These are phyloP conservation scores for Cephus rjabovi DNA, from an alignment of 2,888 invertebrate species.

Conservation along the genomic window DNA sequence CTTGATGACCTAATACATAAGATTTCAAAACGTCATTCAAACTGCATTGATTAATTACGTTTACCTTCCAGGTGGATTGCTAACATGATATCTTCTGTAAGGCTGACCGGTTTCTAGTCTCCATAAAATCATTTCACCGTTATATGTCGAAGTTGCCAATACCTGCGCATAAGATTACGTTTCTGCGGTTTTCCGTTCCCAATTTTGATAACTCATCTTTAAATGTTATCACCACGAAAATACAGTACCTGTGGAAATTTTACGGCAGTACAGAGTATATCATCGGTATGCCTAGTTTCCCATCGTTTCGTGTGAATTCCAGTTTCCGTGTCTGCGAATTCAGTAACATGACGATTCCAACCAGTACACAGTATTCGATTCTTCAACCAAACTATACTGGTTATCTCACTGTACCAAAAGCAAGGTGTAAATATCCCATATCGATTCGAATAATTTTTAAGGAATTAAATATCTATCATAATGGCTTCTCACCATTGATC, in stretches of 20 bases:
- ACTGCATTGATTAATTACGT: neutral
- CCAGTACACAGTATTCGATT: conserved; percentile 80
- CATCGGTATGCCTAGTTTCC: conserved; percentile 79
- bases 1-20: too few species aligned
- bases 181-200: neutral
- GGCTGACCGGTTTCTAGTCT: conserved; percentile 84
- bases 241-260: conserved; percentile 67
- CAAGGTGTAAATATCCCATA: neutral
- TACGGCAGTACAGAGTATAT: conserved; percentile 78
- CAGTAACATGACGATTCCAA: conserved; percentile 81
- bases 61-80: conserved; percentile 61
- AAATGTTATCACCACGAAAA: neutral
- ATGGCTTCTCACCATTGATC: conserved; percentile 72
- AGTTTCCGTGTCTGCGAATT: conserved; percentile 73
- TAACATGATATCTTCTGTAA: conserved; percentile 66
- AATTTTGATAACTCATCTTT: neutral
- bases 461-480: conserved; percentile 46
- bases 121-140: conserved; percentile 86
- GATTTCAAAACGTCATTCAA: neutral
- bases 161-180: conserved; percentile 63
- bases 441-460: neutral
- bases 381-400: conserved; percentile 69
- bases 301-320: conserved; percentile 75
- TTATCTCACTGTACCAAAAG: conserved; percentile 65
- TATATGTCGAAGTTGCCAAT: conserved; percentile 81